These are phyloP conservation scores for Camponotus pennsylvanicus DNA, from an alignment of 1,140 invertebrate genomes.

Conservation along the genomic window DNA sequence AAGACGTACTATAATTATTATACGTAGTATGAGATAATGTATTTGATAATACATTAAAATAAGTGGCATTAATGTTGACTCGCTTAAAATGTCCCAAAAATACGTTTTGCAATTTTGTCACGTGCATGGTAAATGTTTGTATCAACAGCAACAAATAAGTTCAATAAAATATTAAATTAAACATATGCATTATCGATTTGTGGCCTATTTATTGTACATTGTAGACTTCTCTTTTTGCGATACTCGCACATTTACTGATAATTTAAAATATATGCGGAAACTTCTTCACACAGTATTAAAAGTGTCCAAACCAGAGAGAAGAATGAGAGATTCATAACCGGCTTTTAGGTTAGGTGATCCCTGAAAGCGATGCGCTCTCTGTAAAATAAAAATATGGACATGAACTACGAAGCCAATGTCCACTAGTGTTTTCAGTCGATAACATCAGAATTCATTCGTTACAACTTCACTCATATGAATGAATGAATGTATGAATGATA, in stretches of 20 bases:
- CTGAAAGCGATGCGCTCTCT: too few species aligned
- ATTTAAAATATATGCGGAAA: neutral
- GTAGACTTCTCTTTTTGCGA: neutral
- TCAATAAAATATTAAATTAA: neutral
- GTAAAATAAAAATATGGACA: too few species aligned
- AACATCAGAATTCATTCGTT: too few species aligned
- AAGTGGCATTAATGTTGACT: neutral
- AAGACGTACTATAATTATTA: neutral
- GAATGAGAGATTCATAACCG: too few species aligned
- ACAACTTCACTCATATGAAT: too few species aligned
- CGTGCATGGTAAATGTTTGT: constrained; percentile 18
- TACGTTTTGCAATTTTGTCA: constrained; percentile 34
- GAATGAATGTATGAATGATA: too few species aligned
- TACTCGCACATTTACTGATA: constrained; percentile 7
- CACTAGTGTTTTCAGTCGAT: too few species aligned
- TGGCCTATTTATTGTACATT: neutral
- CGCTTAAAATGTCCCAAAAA: constrained; percentile 7
- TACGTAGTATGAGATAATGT: neutral
- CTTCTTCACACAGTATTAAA: neutral
- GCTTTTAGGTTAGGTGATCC: too few species aligned
- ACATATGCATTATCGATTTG: neutral
- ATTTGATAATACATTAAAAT: constrained; percentile 3
- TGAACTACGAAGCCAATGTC: too few species aligned
- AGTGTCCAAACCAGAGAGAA: too few species aligned
- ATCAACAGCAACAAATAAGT: neutral